A percentile compares a stretch with the other conserved stretches of the same genome.
Evolutionary conservation across 2,888 invertebrate species (phyloP).

Genomic region (Disparrhopalites patrizii): DNA sequence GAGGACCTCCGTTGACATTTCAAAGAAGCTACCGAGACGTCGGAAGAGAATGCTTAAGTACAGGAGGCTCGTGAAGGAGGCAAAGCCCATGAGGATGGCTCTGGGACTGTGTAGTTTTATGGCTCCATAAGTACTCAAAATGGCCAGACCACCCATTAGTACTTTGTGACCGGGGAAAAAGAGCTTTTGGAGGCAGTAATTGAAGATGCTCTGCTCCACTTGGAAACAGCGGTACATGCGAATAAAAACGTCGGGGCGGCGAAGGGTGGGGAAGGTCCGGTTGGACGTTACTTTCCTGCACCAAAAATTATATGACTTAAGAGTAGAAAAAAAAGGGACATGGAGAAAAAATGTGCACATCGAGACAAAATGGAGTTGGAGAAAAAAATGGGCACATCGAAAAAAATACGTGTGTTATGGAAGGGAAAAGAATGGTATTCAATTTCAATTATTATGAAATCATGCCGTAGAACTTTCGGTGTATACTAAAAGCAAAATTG

Average conservation of each 20-base stretch:
- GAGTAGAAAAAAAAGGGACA: no score
- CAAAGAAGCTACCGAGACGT: neutral
- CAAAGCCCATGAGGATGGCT: slow-evolving; percentile 8
- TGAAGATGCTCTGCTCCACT: slow-evolving; percentile 1
- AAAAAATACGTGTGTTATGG: no score
- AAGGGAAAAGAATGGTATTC: no score
- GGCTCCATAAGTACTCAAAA: slow-evolving; percentile 8
- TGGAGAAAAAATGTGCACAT: no score
- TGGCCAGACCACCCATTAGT: slow-evolving; percentile 6
- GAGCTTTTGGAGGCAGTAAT: neutral
- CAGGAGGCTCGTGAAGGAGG: neutral
- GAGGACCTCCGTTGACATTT: neutral
- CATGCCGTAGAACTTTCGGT: no score
- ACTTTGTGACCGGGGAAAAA: slow-evolving; percentile 14
- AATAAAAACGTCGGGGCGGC: neutral
- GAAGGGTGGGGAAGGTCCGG: neutral
- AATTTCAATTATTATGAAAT: no score
- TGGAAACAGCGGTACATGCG: neutral
- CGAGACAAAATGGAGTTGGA: no score
- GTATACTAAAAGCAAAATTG: no score
- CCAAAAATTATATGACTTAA: no score
- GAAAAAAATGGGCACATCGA: no score
- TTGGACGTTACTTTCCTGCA: neutral
- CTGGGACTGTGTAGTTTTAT: neutral
- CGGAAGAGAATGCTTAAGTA: neutral